Conservation (phyloP, 2,113 vertebrate species). For the Lepus timidus region DNA sequence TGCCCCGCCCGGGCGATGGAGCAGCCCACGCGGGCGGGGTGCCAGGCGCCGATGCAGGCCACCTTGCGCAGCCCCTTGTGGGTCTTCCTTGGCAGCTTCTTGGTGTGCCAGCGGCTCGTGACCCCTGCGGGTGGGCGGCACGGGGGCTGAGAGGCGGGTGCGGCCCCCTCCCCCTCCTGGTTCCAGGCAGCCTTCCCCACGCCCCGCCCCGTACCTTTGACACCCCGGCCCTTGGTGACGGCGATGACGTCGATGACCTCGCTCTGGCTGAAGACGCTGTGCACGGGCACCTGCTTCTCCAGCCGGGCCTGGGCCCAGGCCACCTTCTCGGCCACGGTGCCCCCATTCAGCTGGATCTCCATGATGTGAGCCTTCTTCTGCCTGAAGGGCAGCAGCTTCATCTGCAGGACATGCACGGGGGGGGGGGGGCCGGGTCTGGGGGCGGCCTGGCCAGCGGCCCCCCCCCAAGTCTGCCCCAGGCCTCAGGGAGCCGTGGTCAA, state of each 20-base stretch:
- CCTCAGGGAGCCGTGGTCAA: not conserved
- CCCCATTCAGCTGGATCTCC: slow-evolving; percentile 91
- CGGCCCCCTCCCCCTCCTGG: not conserved
- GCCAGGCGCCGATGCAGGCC: slow-evolving; percentile 92
- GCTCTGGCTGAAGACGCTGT: slow-evolving; percentile 88
- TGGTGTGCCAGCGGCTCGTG: slow-evolving; percentile 91
- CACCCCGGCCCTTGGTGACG: slow-evolving; percentile 89
- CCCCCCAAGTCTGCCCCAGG: not conserved
- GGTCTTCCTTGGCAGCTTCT: slow-evolving; percentile 91
- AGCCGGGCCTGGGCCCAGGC: slow-evolving; percentile 90
- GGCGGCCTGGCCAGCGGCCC: not conserved
- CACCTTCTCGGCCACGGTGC: slow-evolving; percentile 89
- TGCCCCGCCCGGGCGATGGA: slow-evolving; percentile 91
- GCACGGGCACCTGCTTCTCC: slow-evolving; percentile 89
- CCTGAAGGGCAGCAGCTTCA: slow-evolving; percentile 89
- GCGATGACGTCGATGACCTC: slow-evolving; percentile 92
- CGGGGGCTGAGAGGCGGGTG: not conserved
- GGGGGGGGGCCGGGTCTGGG: too few relatives aligned
- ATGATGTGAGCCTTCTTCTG: slow-evolving; percentile 92
- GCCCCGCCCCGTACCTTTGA: slow-evolving; percentile 87
- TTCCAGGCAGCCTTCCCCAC: not conserved
- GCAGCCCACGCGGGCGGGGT: slow-evolving; percentile 90
- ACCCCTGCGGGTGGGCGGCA: slow-evolving; percentile 82
- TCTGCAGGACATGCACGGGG: slow-evolving; percentile 74
- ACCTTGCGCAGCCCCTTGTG: slow-evolving; percentile 92